Base-by-base conservation (phyloP, 2,888 invertebrate genomes). In the Drosophila yooni region DNA sequence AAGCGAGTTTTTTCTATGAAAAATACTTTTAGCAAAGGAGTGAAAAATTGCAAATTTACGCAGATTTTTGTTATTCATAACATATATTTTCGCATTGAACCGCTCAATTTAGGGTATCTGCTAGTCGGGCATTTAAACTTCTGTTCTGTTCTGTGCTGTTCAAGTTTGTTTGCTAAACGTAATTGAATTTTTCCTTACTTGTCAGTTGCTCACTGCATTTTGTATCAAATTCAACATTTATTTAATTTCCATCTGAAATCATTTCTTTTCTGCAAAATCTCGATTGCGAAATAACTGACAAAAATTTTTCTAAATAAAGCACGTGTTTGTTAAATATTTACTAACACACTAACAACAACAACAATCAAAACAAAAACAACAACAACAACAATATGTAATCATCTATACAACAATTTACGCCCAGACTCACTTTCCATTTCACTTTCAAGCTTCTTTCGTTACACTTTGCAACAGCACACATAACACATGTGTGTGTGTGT, bases 401-500 rank as follows among this genome's bases (percentile, higher is more conserved):
- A 29, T 15, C 25, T 15, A 8, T 25, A 51, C 38, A 53, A 40
- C 27, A 27, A 18, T 25, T 31, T 71, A 65, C 66, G 59, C 58
- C 59, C 36, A 21, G 34, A 40, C 62, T 57, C 52, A 66, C 81
- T 74, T 73, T 74, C 76, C 58, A 58, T 74, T 74, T 68, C 69
- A 59, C 70, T 60, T 69, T 78, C 62, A 43, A 50, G 36, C 43
- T 59, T 58, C 64, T 64, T 63, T 73, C 54, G 64, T 81, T 81
- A 70, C 73, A 71, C 57, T 84, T 81, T 74, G 69, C 73, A 74
- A 38, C 51, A 68, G 51, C 34, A 62, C 61, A 61, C 27, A 62
- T 46, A 46, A 46, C 46, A 25, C 46, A 25, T 3, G 6, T 36
- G 27, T 18, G 54, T 34, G 54, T 34, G 34, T 15, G 58, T 21